phyloP scores from a whole-genome alignment of 2,113 vertebrate genomes.

The Aldabrachelys gigantea region DNA sequence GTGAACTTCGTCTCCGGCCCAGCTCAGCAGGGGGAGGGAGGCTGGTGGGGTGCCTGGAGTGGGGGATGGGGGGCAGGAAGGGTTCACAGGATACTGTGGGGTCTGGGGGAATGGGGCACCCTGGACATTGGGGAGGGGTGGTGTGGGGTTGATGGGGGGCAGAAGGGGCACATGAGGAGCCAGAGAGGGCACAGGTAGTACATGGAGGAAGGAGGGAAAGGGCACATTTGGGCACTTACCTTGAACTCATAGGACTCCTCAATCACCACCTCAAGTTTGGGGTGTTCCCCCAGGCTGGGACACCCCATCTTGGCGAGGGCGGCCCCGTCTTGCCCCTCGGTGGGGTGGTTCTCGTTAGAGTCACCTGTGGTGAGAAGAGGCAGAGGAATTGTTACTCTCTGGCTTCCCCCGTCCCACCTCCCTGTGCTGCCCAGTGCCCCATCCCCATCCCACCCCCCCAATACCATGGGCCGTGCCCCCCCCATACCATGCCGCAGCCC shows the following conservation, averaged over 20 bases:
- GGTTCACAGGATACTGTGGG: constrained; percentile 89
- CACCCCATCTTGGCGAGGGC: constrained; percentile 93
- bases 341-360: constrained; percentile 30
- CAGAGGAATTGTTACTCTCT: background rate
- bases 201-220: background rate
- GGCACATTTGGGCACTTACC: constrained; percentile 70
- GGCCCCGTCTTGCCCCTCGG: background rate
- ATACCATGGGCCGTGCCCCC: background rate
- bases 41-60: constrained; percentile 75
- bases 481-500: constrained; percentile 81
- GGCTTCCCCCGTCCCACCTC: background rate
- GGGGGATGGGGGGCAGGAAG: constrained; percentile 83
- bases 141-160: too few species aligned
- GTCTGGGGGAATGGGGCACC: background rate
- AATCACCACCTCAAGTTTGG: constrained; percentile 90
- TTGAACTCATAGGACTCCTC: constrained; percentile 96
- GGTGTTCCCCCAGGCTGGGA: constrained; percentile 90
- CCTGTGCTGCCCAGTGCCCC: constrained; percentile 2
- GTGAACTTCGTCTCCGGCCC: background rate
- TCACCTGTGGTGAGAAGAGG: constrained; percentile 59
- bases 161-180: too few species aligned
- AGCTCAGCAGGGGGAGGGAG: background rate
- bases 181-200: too few species aligned
- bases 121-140: background rate
- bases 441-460: background rate